Conservation (phyloP, 1,140 invertebrate genomes). For the Trichoplusia ni region DNA sequence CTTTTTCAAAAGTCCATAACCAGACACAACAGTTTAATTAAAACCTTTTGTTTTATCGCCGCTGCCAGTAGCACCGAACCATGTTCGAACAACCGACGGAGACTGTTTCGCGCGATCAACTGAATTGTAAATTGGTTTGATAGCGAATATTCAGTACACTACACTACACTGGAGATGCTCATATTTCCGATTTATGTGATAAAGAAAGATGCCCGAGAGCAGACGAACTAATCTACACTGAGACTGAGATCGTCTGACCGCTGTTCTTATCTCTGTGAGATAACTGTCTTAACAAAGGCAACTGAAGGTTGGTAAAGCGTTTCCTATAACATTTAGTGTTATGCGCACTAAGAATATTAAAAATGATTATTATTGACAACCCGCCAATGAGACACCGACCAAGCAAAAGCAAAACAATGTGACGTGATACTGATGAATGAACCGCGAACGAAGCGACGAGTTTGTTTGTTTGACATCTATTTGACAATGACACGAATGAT, state of each 20-base stretch:
- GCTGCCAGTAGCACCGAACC: background rate
- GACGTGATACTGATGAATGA: background rate
- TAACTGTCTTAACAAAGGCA: background rate
- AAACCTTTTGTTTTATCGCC: background rate
- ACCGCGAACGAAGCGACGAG: background rate
- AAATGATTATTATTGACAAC: slow-evolving; percentile 21
- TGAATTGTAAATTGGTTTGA: too few relatives aligned
- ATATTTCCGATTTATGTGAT: slow-evolving; percentile 46
- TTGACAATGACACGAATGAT: slow-evolving; percentile 3
- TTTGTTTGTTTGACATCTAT: background rate
- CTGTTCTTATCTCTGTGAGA: slow-evolving; percentile 8
- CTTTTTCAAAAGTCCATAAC: slow-evolving; percentile 18
- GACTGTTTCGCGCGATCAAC: slow-evolving; percentile 40
- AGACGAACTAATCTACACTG: slow-evolving; percentile 71
- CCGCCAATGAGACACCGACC: slow-evolving; percentile 15
- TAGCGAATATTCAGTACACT: slow-evolving; percentile 37
- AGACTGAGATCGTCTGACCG: slow-evolving; percentile 58
- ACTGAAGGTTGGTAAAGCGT: background rate
- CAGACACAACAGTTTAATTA: background rate
- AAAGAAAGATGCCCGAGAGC: slow-evolving; percentile 44
- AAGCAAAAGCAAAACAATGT: slow-evolving; percentile 33
- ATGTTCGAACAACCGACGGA: slow-evolving; percentile 33
- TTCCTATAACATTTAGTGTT: background rate
- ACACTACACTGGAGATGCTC: slow-evolving; percentile 39
- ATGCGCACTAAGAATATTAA: slow-evolving; percentile 24